Evolutionary conservation across 2,113 vertebrate genomes (phyloP).

Genomic region (Maccullochella peelii): DNA sequence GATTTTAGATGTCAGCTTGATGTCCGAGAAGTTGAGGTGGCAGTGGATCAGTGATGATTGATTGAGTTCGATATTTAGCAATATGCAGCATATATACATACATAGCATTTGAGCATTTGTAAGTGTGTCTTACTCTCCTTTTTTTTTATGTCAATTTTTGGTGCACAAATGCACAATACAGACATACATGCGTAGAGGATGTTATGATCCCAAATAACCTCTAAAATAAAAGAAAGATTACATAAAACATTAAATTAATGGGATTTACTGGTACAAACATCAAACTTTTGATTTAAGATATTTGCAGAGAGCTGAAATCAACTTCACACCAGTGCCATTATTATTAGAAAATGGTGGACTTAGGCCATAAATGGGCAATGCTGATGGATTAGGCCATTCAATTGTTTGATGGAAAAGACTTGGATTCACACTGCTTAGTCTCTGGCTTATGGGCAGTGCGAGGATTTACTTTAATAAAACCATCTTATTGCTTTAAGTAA

Average conservation of each 20-base stretch:
- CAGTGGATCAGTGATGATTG: not conserved
- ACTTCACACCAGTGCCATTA: conserved; percentile 30
- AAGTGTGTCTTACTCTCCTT: not conserved
- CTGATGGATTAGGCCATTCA: conserved; percentile 29
- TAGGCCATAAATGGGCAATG: conserved; percentile 31
- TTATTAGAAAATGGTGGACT: conserved; percentile 36
- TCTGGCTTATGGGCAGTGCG: not conserved
- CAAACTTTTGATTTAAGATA: not conserved
- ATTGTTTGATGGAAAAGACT: conserved; percentile 28
- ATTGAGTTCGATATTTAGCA: not conserved
- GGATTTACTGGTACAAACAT: not conserved
- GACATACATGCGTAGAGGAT: not conserved
- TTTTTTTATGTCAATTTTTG: not conserved
- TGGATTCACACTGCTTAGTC: conserved; percentile 23
- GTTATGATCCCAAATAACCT: not conserved
- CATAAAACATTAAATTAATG: not conserved
- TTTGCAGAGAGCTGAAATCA: conserved; percentile 37
- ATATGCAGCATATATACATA: not conserved
- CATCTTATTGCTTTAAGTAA: conserved; percentile 43
- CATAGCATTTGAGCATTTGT: not conserved
- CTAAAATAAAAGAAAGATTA: not conserved
- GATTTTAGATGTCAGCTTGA: conserved; percentile 13
- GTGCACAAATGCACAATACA: not conserved
- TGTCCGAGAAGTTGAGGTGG: not conserved
- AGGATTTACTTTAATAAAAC: conserved; percentile 56